phyloP scores from a whole-genome alignment of 2,888 invertebrate genomes.

The Idaea biselata region DNA sequence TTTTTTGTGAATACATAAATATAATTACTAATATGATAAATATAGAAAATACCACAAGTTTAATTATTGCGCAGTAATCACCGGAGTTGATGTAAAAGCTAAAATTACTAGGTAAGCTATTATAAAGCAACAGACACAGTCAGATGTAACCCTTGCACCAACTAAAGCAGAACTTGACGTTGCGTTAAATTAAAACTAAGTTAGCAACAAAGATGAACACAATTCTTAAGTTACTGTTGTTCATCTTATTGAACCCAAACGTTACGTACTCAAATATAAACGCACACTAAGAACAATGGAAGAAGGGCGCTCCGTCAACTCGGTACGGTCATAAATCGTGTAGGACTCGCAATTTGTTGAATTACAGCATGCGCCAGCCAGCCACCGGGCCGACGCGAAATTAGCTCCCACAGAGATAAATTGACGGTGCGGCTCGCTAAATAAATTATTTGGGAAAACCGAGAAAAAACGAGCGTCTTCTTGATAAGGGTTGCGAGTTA shows the following conservation, averaged over 20 bases:
- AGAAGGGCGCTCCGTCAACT: conserved; percentile 77
- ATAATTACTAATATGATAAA: too few species aligned
- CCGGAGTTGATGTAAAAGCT: too few species aligned
- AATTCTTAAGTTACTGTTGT: conserved; percentile 28
- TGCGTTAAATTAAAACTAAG: conserved; percentile 28
- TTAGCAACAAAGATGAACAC: conserved; percentile 19
- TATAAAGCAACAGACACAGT: too few species aligned
- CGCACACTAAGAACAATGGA: conserved; percentile 67
- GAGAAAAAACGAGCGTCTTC: conserved; percentile 79
- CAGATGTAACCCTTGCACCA: too few species aligned
- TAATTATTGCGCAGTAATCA: too few species aligned
- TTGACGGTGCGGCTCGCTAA: conserved; percentile 75
- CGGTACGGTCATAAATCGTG: conserved; percentile 72
- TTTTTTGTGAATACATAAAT: too few species aligned
- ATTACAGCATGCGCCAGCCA: conserved; percentile 79
- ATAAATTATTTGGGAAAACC: conserved; percentile 82
- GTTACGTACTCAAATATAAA: conserved; percentile 49
- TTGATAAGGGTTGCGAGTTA: conserved; percentile 77
- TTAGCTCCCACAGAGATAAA: conserved; percentile 80
- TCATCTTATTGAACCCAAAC: conserved; percentile 23
- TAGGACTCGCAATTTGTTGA: conserved; percentile 80
- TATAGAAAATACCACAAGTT: too few species aligned
- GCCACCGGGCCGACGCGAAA: conserved; percentile 79
- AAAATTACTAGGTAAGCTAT: too few species aligned
- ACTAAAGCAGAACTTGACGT: background rate